A percentile compares a stretch with the other conserved stretches of the same genome.
Conservation (phyloP, 2,888 invertebrate genomes). For the Spialia ferax region DNA sequence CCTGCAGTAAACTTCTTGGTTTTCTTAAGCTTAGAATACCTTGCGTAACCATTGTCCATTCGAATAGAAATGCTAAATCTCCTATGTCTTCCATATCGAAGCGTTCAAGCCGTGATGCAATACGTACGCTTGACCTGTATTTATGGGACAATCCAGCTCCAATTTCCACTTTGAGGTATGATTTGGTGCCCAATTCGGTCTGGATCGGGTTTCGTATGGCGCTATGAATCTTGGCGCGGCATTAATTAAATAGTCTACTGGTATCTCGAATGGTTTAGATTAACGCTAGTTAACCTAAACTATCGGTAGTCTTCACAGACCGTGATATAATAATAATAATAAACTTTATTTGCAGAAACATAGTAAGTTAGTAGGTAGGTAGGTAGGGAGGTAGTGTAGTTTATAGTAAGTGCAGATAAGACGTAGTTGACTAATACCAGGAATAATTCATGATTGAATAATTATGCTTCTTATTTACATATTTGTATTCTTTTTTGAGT, state of each 20-base stretch:
- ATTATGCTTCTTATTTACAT: too few relatives aligned
- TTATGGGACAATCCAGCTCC: constrained; percentile 2
- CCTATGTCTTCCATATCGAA: not conserved
- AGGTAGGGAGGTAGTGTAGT: too few relatives aligned
- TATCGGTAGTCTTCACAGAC: too few relatives aligned
- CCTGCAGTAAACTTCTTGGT: not conserved
- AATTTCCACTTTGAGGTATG: constrained; percentile 14
- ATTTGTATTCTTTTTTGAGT: too few relatives aligned
- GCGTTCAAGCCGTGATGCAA: constrained; percentile 4
- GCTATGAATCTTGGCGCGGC: constrained; percentile 18
- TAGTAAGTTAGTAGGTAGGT: too few relatives aligned
- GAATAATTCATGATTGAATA: too few relatives aligned
- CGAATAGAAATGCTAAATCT: not conserved
- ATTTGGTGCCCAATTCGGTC: constrained; percentile 11
- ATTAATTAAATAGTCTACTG: constrained; percentile 11
- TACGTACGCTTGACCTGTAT: constrained; percentile 7
- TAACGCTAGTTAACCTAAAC: too few relatives aligned
- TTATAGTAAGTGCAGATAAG: too few relatives aligned
- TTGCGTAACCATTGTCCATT: not conserved
- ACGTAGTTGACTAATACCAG: too few relatives aligned
- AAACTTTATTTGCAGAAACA: too few relatives aligned
- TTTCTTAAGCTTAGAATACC: not conserved
- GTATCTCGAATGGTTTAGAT: not conserved
- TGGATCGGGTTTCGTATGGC: not conserved
- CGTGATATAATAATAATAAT: too few relatives aligned